Evolutionary conservation across 2,797 vertebrate genomes (phyloP), one percentile per base, ranked within the genome.

Genomic region (Allobates femoralis): DNA sequence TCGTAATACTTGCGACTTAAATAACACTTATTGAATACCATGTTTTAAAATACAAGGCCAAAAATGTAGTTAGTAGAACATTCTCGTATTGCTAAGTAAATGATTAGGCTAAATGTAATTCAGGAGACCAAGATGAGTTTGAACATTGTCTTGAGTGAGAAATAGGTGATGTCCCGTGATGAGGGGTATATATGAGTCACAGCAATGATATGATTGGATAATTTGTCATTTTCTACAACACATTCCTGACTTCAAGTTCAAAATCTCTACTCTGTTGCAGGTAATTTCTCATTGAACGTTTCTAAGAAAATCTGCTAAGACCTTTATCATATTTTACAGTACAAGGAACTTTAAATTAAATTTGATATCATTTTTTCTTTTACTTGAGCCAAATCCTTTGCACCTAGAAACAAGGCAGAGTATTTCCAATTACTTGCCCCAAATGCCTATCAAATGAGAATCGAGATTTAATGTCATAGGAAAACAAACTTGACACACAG

Each of bases 11-110:
- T 11, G 18, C 1, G 16, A 51, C 28, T 55, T 79, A 60, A 37
- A 60, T 60, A 79, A 79, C 18, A 23, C 37, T 74, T 60, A n/a
- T 77, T 23, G 51, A 30, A 10, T 0, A 76, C 46, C n/a, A 30
- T 19, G 26, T 26, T 76, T 77, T 77, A 23, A 77, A 55, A 55
- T 30, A 77, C 28, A 77, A 77, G 50, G 75, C 75, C 71, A 30
- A 77, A 77, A 55, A 77, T 56, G 75, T 77, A 77, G 51, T 53
- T 55, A 77, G 75, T 55, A 77, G 55, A 79, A 41, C 76, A 79
- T 23, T 79, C 32, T 55, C 67, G 16, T 34, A 79, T 55, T 34
- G 19, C 76, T 37, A 79, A 56, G 76, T 37, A 79, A 37, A 21
- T 60, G 30, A 79, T 34, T 37, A 79, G 53, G 41, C 18, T 19